Evolutionary conservation across 2,888 invertebrate genomes (phyloP), one percentile per base, ranked within the genome.

Genomic region (Coelopa pilipes): DNA sequence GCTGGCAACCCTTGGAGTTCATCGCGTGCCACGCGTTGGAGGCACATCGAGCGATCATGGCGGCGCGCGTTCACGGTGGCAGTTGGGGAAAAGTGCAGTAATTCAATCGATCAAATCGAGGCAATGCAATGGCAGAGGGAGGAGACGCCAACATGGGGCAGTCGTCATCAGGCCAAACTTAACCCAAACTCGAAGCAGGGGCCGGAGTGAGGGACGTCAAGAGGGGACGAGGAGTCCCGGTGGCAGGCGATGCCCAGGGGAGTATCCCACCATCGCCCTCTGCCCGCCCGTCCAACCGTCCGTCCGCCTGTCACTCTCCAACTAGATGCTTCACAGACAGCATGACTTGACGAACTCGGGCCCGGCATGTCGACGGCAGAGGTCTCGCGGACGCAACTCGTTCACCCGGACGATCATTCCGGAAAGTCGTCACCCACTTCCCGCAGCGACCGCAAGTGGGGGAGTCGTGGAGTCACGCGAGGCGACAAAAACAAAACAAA

Each of bases 401-500:
- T 65, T 47, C 17, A 47, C 47, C 65, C 65, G 46, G 46, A 12
- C 65, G 46, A 45, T 65, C 47, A 46, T 47, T 17, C 0, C 9
- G 9, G 15, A n/a, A 46, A 19, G 17, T 12, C 45, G 19, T 19
- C 17, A 65, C 46, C 65, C 15, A 47, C 63, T 46, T 47, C 65
- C 34, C 12, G 34, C 0, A 19, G 1, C 19, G 21, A 59, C 46
- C 65, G 46, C 65, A 46, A 65, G 19, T 11, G 11, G 13, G 24
- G 10, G 34, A n/a, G 15, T 34, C 34, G 46, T 15, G n/a, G 17
- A 65, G 65, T 65, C 65, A 65, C 65, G 65, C 46, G 46, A 65
- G 1, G 46, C 47, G n/a, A n/a, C n/a, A n/a, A 34, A 2, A 66
- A 12, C 50, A 19, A 11, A 49, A 66, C 3, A 9, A 50, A 66